Evolutionary conservation across 2,888 invertebrate species (phyloP).

Genomic region (Hybos culiciformis): DNA sequence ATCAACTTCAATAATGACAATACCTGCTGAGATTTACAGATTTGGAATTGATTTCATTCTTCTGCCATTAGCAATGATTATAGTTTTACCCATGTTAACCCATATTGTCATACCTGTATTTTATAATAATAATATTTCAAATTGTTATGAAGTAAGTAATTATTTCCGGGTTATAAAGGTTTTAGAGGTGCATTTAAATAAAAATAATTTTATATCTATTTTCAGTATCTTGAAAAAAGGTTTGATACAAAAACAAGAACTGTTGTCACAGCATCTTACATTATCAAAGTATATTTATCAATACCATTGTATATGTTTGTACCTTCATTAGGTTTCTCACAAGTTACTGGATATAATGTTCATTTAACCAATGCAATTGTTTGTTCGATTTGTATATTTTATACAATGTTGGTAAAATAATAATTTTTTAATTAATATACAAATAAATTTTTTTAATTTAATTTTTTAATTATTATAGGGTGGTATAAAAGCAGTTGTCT

Average conservation of each 20-base stretch:
- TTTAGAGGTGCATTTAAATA: not conserved
- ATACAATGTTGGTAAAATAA: slow-evolving; percentile 38
- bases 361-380: slow-evolving; percentile 38
- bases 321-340: slow-evolving; percentile 29
- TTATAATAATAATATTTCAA: slow-evolving; percentile 32
- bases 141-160: slow-evolving; percentile 27
- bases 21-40: slow-evolving; percentile 37
- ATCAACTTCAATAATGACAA: slow-evolving; percentile 37
- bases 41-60: slow-evolving; percentile 35
- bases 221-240: slow-evolving; percentile 29
- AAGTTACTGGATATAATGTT: slow-evolving; percentile 40
- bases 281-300: slow-evolving; percentile 24
- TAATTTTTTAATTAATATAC: not conserved
- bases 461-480: slow-evolving; percentile 17
- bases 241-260: slow-evolving; percentile 26
- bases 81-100: slow-evolving; percentile 21
- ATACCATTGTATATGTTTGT: slow-evolving; percentile 30
- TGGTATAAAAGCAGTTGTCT: slow-evolving; percentile 31
- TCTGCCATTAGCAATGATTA: slow-evolving; percentile 27
- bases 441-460: not conserved
- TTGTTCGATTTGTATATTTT: slow-evolving; percentile 38
- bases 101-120: slow-evolving; percentile 35
- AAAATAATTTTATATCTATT: not conserved
- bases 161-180: too few species aligned
- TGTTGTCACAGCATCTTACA: slow-evolving; percentile 25